These are phyloP conservation scores for Tetheella fluctuosa DNA, from an alignment of 2,888 invertebrate species.

Conservation along the genomic window DNA sequence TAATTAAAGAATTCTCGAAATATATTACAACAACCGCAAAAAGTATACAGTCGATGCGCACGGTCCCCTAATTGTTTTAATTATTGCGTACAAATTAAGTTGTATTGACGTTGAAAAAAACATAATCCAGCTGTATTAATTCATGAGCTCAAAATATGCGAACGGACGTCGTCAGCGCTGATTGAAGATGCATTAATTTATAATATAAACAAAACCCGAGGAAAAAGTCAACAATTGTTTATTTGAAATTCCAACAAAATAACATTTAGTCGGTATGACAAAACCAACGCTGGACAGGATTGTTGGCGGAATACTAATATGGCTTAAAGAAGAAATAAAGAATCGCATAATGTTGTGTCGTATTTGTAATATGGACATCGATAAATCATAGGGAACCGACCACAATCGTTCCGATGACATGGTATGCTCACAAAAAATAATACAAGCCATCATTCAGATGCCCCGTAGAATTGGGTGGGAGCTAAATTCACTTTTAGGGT, in stretches of 20 bases:
- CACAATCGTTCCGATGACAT: conserved; percentile 84
- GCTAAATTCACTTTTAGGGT: conserved; percentile 60
- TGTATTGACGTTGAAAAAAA: conserved; percentile 63
- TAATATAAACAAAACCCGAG: conserved; percentile 63
- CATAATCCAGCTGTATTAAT: conserved; percentile 68
- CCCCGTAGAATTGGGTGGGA: conserved; percentile 80
- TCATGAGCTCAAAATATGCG: conserved; percentile 76
- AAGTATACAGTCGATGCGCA: conserved; percentile 35
- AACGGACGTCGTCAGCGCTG: conserved; percentile 60
- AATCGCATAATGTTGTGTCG: conserved; percentile 81
- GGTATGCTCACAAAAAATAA: conserved; percentile 82
- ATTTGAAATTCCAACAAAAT: conserved; percentile 83
- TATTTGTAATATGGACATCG: conserved; percentile 83
- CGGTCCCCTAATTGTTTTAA: conserved; percentile 61
- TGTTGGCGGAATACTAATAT: conserved; percentile 83
- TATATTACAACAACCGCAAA: conserved; percentile 34
- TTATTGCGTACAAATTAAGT: conserved; percentile 77
- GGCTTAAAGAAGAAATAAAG: conserved; percentile 83
- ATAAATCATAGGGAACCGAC: conserved; percentile 83
- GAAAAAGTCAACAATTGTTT: conserved; percentile 74
- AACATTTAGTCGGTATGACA: conserved; percentile 83
- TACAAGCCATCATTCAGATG: conserved; percentile 81
- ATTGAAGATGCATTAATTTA: conserved; percentile 76
- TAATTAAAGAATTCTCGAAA: conserved; percentile 21
- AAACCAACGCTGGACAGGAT: conserved; percentile 78